Evolutionary conservation across 2,797 vertebrate genomes (phyloP).

Genomic region (Sebastes kiyomatsui): DNA sequence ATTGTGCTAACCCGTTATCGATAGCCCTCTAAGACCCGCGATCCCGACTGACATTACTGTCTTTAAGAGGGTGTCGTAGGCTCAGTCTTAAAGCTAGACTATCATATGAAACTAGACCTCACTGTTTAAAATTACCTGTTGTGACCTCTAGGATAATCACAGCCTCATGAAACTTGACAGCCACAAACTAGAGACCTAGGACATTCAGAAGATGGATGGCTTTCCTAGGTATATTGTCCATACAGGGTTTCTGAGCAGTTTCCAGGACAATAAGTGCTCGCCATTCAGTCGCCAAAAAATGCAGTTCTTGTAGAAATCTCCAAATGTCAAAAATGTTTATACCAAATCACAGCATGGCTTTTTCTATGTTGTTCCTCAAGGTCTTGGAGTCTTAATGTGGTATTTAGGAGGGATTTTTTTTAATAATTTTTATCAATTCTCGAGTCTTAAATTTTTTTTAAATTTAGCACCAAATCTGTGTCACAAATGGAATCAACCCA

Average conservation of each 20-base stretch:
- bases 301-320: background rate
- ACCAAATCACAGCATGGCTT: too few species aligned
- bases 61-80: background rate
- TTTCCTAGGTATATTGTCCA: background rate
- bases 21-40: background rate
- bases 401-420: background rate
- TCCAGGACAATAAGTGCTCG: background rate
- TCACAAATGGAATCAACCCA: background rate
- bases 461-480: background rate
- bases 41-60: background rate
- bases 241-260: background rate
- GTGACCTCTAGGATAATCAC: background rate
- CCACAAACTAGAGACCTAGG: background rate
- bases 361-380: background rate
- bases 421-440: background rate
- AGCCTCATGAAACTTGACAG: background rate
- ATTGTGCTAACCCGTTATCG: background rate
- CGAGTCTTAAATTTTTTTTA: fast-evolving
- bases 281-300: background rate
- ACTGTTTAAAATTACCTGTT: background rate
- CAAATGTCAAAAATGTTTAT: too few species aligned
- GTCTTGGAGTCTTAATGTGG: background rate
- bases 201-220: background rate
- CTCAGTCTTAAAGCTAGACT: background rate
- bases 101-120: background rate